phyloP scores from a whole-genome alignment of 2,113 vertebrate species.

The Parotia lawesii region DNA sequence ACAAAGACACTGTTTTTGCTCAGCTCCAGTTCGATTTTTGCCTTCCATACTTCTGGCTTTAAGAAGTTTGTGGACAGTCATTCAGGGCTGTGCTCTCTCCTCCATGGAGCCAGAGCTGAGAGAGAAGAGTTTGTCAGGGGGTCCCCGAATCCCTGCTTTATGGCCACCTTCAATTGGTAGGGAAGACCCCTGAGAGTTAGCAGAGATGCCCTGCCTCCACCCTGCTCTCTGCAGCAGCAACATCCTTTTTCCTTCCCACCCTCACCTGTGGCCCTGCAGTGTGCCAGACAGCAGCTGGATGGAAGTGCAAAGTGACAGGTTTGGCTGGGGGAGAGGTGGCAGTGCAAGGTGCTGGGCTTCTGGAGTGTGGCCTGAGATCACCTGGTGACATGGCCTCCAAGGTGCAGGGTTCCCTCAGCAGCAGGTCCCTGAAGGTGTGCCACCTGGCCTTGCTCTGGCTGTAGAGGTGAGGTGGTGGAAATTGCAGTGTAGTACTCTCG shows the following conservation, averaged over 20 bases:
- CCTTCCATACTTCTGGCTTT: background rate
- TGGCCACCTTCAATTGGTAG: background rate
- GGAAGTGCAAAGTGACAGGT: background rate
- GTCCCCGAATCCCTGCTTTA: background rate
- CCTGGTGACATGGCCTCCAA: background rate
- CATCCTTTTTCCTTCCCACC: background rate
- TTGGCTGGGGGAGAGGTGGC: background rate
- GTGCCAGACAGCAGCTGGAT: background rate
- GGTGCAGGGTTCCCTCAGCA: background rate
- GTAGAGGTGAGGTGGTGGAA: background rate
- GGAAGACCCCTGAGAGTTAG: background rate
- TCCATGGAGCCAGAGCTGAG: background rate
- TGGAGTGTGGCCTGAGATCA: background rate
- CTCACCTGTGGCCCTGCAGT: rapidly evolving
- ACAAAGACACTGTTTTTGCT: background rate
- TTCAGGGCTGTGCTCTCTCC: background rate
- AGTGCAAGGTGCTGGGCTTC: background rate
- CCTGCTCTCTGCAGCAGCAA: background rate
- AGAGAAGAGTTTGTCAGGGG: background rate
- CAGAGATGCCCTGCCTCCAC: background rate
- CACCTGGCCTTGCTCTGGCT: background rate
- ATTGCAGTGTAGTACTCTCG: background rate
- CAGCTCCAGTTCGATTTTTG: background rate
- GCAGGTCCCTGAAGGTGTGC: background rate
- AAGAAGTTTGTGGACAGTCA: background rate